These are phyloP conservation scores for Diarsia brunnea DNA, from an alignment of 2,888 invertebrate genomes.

Conservation along the genomic window DNA sequence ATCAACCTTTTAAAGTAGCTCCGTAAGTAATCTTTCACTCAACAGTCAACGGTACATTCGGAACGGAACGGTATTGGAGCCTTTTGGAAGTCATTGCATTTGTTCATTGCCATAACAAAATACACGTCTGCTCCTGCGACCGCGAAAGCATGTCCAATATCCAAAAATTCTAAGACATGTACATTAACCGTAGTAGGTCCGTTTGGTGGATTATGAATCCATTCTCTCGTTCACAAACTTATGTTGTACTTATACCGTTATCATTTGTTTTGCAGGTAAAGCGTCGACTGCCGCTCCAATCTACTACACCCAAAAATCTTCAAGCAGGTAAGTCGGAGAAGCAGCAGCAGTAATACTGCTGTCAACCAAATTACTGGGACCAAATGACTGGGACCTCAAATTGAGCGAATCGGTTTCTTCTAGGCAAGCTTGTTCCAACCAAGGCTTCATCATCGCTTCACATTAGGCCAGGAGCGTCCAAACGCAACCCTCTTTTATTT, in stretches of 20 bases:
- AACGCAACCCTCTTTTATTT: background rate
- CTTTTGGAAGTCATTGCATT: background rate
- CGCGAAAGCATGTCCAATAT: no score
- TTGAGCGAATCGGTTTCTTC: background rate
- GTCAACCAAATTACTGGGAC: background rate
- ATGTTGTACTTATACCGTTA: background rate
- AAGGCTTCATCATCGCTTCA: background rate
- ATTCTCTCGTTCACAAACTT: background rate
- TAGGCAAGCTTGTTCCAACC: background rate
- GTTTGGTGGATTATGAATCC: background rate
- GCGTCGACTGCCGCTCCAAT: background rate
- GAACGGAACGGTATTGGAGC: no score
- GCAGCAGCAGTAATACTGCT: no score
- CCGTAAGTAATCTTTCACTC: background rate
- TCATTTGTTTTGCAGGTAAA: background rate
- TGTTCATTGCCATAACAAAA: background rate
- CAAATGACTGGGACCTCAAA: background rate
- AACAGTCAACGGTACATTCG: background rate
- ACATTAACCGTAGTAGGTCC: background rate
- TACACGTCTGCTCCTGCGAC: background rate
- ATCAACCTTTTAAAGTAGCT: background rate
- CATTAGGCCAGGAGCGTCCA: background rate
- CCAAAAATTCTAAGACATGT: background rate
- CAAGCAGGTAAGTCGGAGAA: background rate
- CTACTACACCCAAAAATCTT: background rate